Percentiles rank a stretch among this genome's conserved stretches.
Conservation (phyloP, 2,888 invertebrate genomes). For the Anorthoa munda region DNA sequence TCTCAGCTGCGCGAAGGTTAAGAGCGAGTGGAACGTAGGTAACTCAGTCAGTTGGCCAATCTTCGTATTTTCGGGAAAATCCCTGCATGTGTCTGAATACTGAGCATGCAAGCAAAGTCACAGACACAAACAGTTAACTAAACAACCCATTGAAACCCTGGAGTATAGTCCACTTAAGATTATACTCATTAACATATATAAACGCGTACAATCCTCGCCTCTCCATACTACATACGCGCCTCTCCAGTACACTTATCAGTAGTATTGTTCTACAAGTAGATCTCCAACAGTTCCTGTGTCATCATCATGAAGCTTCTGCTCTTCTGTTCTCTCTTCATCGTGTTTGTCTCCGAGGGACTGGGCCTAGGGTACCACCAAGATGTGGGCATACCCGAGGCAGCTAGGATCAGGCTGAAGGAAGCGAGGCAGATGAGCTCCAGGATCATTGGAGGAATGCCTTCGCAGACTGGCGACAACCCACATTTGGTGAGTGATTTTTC, state of each 20-base stretch:
- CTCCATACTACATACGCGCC: no score
- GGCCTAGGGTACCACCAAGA: slow-evolving; percentile 70
- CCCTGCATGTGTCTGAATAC: not conserved
- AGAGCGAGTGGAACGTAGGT: no score
- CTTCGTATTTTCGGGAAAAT: no score
- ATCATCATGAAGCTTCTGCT: slow-evolving; percentile 1
- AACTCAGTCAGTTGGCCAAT: no score
- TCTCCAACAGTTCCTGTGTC: not conserved
- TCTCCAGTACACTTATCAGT: not conserved
- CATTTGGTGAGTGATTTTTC: slow-evolving; percentile 56
- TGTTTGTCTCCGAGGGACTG: not conserved
- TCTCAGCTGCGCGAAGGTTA: no score
- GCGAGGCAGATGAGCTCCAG: slow-evolving; percentile 56
- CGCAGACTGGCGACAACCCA: slow-evolving; percentile 53
- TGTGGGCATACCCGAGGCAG: slow-evolving; percentile 71
- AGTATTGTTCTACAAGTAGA: not conserved
- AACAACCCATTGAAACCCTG: not conserved
- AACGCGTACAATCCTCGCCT: not conserved
- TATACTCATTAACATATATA: not conserved
- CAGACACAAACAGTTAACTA: not conserved
- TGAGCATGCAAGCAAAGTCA: not conserved
- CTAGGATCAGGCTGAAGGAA: slow-evolving; percentile 67
- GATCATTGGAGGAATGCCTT: slow-evolving; percentile 70
- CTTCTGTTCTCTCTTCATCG: not conserved
- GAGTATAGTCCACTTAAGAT: not conserved